Evolutionary conservation across 2,888 invertebrate genomes (phyloP).

Genomic region (Omphaloscelis lunosa): DNA sequence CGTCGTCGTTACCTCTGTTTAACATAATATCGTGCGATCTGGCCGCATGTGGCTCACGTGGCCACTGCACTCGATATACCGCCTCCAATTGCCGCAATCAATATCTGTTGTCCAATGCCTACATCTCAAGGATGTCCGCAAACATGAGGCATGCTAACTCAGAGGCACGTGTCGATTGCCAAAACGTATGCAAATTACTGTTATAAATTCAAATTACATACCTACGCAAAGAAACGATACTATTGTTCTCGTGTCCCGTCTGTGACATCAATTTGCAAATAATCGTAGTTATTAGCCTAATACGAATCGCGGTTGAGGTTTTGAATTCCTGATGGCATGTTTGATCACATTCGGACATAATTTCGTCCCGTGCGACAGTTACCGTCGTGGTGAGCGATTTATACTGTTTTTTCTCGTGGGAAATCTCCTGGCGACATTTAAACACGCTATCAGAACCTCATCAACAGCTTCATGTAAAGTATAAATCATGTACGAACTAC

Average conservation of each 20-base stretch:
- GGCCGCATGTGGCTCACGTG: slow-evolving; percentile 74
- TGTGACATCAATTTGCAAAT: slow-evolving; percentile 79
- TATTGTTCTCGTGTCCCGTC: slow-evolving; percentile 77
- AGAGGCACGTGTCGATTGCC: slow-evolving; percentile 71
- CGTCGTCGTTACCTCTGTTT: slow-evolving; percentile 71
- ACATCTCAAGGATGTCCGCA: slow-evolving; percentile 75
- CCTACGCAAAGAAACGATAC: slow-evolving; percentile 68
- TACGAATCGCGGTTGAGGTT: slow-evolving; percentile 69
- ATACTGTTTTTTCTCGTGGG: slow-evolving; percentile 73
- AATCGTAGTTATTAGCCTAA: slow-evolving; percentile 77
- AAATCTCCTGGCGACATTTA: slow-evolving; percentile 68
- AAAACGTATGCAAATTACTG: slow-evolving; percentile 75
- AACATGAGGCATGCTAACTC: slow-evolving; percentile 56
- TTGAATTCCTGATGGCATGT: slow-evolving; percentile 63
- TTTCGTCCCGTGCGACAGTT: slow-evolving; percentile 52
- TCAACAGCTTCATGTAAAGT: slow-evolving; percentile 68
- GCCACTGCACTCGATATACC: slow-evolving; percentile 62
- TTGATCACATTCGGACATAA: slow-evolving; percentile 60
- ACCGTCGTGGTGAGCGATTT: slow-evolving; percentile 48
- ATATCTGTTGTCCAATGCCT: slow-evolving; percentile 73
- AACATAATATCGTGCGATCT: slow-evolving; percentile 60
- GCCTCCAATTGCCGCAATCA: slow-evolving; percentile 73
- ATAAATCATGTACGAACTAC: slow-evolving; percentile 65
- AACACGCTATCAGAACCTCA: slow-evolving; percentile 75
- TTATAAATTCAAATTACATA: slow-evolving; percentile 78